A percentile compares a stretch with the other conserved stretches of the same genome.
These are phyloP conservation scores for Petrocephalus zakoni DNA, from an alignment of 2,113 vertebrate species.

Conservation along the genomic window DNA sequence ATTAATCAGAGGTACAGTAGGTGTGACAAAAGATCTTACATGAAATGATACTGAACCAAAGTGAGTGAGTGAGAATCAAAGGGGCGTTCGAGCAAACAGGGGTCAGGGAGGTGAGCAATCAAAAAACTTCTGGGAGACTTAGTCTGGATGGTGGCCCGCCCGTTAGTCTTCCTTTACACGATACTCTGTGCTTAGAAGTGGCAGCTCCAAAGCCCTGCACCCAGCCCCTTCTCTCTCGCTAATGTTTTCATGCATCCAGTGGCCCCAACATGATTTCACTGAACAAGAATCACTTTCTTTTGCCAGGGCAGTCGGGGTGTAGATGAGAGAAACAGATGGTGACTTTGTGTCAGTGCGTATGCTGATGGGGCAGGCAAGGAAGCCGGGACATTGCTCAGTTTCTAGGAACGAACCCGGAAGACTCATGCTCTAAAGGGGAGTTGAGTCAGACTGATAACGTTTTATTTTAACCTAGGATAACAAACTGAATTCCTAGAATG, in stretches of 20 bases:
- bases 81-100: neutral
- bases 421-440: neutral
- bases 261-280: neutral
- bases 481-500: neutral
- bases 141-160: neutral
- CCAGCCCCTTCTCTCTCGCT: neutral
- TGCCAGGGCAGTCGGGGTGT: neutral
- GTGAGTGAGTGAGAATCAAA: neutral
- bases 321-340: conserved; percentile 1
- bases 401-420: neutral
- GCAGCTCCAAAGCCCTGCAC: neutral
- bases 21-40: neutral
- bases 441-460: neutral
- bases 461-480: neutral
- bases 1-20: neutral
- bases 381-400: neutral
- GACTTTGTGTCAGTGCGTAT: neutral
- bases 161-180: neutral
- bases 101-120: neutral
- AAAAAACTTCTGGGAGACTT: neutral
- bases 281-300: neutral
- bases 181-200: neutral
- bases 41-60: neutral
- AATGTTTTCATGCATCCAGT: neutral
- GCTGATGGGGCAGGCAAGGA: neutral